Conservation (phyloP, 2,888 invertebrate species). For the Bugula neritina region DNA sequence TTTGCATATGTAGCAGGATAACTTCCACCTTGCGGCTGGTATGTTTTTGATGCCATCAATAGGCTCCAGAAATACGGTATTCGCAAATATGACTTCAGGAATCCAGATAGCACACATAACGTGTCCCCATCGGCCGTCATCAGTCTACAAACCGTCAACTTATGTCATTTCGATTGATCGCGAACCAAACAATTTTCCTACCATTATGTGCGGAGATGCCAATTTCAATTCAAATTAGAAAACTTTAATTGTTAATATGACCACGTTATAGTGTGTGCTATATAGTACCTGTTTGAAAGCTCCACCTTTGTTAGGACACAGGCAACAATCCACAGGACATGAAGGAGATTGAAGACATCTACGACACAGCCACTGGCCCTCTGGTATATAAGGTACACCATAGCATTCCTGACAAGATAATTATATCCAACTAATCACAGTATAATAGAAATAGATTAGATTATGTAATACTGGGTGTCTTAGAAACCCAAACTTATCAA, state of each 20-base stretch:
- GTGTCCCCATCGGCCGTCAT: slow-evolving; percentile 92
- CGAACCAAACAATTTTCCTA: no score
- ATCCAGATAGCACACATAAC: slow-evolving; percentile 99
- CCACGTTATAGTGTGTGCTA: no score
- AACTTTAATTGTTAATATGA: no score
- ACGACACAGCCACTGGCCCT: slow-evolving; percentile 95
- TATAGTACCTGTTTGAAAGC: slow-evolving; percentile 90
- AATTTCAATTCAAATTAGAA: no score
- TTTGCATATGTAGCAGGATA: slow-evolving; percentile 93
- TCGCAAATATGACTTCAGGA: slow-evolving; percentile 89
- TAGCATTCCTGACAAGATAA: slow-evolving; percentile 78
- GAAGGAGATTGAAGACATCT: slow-evolving; percentile 94
- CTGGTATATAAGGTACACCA: slow-evolving; percentile 93
- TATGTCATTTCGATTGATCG: no score
- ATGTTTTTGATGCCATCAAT: slow-evolving; percentile 95
- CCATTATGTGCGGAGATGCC: no score
- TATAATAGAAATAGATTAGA: no score
- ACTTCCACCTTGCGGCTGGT: slow-evolving; percentile 87
- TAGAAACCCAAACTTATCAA: no score
- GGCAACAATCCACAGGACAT: slow-evolving; percentile 88
- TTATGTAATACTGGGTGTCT: no score
- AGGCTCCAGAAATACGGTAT: slow-evolving; percentile 92
- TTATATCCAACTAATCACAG: no score
- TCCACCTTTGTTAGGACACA: slow-evolving; percentile 95
- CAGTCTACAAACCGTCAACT: slow-evolving; percentile 62